Percentiles rank a stretch among this genome's conserved stretches.
phyloP scores from a whole-genome alignment of 2,113 vertebrate species.

The Toxotes chatareus region DNA sequence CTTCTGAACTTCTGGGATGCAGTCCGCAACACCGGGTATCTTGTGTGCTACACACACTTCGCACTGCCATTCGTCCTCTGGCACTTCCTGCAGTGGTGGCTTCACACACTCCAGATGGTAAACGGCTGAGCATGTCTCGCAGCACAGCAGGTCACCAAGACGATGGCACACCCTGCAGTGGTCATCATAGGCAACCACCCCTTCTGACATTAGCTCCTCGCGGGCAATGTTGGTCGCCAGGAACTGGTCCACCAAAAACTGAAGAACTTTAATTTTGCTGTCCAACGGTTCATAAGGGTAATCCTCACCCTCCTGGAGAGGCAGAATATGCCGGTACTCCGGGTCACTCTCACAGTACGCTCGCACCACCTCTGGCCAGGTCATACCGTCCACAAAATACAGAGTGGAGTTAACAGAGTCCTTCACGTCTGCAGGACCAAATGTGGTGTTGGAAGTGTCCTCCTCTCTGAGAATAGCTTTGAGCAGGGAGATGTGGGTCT shows the following conservation, averaged over 20 bases:
- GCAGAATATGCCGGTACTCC: conserved; percentile 94
- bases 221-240: conserved; percentile 97
- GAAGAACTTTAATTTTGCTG: conserved; percentile 97
- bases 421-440: conserved; percentile 97
- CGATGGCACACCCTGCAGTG: conserved; percentile 98
- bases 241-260: conserved; percentile 99
- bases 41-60: conserved; percentile 98
- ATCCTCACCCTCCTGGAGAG: conserved; percentile 93
- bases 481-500: conserved; percentile 95
- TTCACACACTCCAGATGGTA: conserved; percentile 99
- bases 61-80: conserved; percentile 99
- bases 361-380: conserved; percentile 97
- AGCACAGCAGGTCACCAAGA: conserved; percentile 97
- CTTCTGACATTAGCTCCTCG: conserved; percentile 98
- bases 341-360: conserved; percentile 97
- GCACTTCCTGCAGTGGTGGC: conserved; percentile 95
- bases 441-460: conserved; percentile 99
- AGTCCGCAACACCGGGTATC: conserved; percentile 95
- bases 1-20: conserved; percentile 96
- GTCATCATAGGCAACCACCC: conserved; percentile 97
- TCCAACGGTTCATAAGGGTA: conserved; percentile 96
- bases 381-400: conserved; percentile 99
- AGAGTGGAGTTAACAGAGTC: conserved; percentile 98
- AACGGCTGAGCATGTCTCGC: conserved; percentile 97
- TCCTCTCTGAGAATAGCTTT: conserved; percentile 98